Base-by-base conservation (phyloP, 1,140 invertebrate species). In the Drosophila oshimai region DNA sequence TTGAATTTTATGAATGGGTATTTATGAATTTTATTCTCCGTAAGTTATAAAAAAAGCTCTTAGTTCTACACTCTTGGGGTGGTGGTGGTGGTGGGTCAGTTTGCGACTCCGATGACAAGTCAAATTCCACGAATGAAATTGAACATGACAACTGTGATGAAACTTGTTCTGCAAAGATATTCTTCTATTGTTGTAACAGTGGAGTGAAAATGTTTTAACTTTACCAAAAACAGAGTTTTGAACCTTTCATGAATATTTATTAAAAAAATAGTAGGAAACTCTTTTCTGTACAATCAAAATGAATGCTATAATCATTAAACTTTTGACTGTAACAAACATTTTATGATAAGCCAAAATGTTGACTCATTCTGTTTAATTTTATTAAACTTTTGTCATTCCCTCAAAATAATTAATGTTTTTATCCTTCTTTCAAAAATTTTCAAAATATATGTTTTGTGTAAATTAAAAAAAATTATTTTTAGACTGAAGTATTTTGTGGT, bases 1-100 rank as follows among this genome's bases (percentile, higher is more conserved):
- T 89, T 89, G 80, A 89, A 81, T 89, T 89, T 89, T 89, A 89
- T 89, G 79, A 84, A 76, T 80, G 70, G 67, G 71, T 88, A 89
- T 88, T 84, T 84, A 79, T 83, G 79, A 88, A 88, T 88, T 89
- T 88, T 89, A 83, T 72, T 73, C 67, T 53, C 51, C 60, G 36
- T 18, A 54, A 72, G 73, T 72, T 78, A 58, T 54, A 49, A 69
- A 71, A 44, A 58, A 78, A 65, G 70, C 69, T 75, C 61, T 71
- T 71, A 71, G 68, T 71, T 71, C 53, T 60, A 42, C 47, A 67
- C 26, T 18, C 29, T 39, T 18, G 22, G 60, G 71, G 71, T 68
- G 61, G 36, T 46, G 44, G 44, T 22, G 12, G 24, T 4, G 13
- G 39, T 22, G 41, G 26, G 17, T 17, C 20, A 20, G 47, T 57